Base-by-base conservation (phyloP, 2,888 invertebrate species). In the Leptinotarsa haldemani region DNA sequence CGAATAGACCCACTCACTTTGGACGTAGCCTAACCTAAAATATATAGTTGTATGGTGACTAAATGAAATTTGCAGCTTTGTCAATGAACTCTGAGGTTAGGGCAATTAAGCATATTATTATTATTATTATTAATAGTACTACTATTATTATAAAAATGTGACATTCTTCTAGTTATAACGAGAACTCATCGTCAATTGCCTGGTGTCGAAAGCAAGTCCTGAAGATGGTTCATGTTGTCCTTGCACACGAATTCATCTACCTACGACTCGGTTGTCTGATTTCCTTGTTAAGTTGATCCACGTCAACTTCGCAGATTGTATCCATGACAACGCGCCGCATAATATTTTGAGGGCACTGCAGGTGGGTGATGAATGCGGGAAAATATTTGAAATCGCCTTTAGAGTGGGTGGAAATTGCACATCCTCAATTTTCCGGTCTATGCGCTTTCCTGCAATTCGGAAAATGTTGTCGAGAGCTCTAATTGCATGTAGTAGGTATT, bases 271-370 rank as follows among this genome's bases (percentile, higher is more conserved):
- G 56, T 22, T 56, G 56, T 56, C 22, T 56, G 56, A 56, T 56
- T 56, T 56, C 22, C 56, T 56, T 20, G 56, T 56, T 56, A 25
- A 56, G 22, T 20, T 56, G 56, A 56, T 56, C 56, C 56, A 56
- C 56, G 56, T 56, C 56, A 56, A 56, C 12, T 56, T 56, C 56
- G 13, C 22, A 56, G 22, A 25, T 56, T 56, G 56, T 56, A 56
- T 22, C 56, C 56, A 56, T 56, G 56, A 56, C 56, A 56, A 56
- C 56, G 56, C 4, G 56, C 56, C 56, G 56, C 56, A 56, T 56
- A 22, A 56, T 56, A 1, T 22, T 56, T 15, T 56, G 22, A 56
- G 56, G 22, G 15, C 56, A 25, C 56, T 56, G 56, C 56, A 56
- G 56, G 56, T 56, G 56, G 56, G 56, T 25, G 56, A 25, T 56